A percentile compares a stretch with the other conserved stretches of the same genome.
phyloP scores from a whole-genome alignment of 2,888 invertebrate species.

The Aricia artaxerxes region DNA sequence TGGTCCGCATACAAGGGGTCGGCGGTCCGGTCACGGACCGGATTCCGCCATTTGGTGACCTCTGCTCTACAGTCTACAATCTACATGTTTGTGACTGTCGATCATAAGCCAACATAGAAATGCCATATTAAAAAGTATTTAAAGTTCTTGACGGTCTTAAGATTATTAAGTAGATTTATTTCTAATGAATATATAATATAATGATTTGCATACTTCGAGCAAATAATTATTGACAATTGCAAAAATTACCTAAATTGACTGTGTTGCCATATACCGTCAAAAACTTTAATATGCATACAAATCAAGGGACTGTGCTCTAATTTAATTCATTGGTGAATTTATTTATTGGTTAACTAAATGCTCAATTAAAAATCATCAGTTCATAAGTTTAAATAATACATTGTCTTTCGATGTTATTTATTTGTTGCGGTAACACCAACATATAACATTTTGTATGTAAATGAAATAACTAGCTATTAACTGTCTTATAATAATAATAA shows the following conservation, averaged over 20 bases:
- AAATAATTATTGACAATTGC: neutral
- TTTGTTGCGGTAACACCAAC: slow-evolving; percentile 18
- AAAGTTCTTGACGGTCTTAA: neutral
- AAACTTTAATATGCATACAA: neutral
- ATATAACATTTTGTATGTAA: neutral
- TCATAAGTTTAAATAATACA: slow-evolving; percentile 15
- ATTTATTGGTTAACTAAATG: slow-evolving; percentile 7
- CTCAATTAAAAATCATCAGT: slow-evolving; percentile 19
- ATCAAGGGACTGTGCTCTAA: neutral
- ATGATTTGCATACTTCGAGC: no score
- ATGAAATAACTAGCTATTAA: slow-evolving; percentile 11
- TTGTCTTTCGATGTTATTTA: slow-evolving; percentile 19
- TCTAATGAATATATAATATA: no score
- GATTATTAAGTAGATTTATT: neutral
- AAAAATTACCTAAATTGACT: neutral
- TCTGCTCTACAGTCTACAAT: no score
- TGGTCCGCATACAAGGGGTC: no score
- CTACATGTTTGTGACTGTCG: neutral
- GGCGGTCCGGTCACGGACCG: no score
- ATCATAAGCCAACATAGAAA: neutral
- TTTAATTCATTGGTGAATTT: slow-evolving; percentile 18
- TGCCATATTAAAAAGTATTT: neutral
- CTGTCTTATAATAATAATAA: slow-evolving; percentile 28
- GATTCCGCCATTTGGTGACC: no score
- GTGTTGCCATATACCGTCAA: neutral